These are phyloP conservation scores for Cryptosula pallasiana DNA, from an alignment of 2,888 invertebrate species.

Conservation along the genomic window DNA sequence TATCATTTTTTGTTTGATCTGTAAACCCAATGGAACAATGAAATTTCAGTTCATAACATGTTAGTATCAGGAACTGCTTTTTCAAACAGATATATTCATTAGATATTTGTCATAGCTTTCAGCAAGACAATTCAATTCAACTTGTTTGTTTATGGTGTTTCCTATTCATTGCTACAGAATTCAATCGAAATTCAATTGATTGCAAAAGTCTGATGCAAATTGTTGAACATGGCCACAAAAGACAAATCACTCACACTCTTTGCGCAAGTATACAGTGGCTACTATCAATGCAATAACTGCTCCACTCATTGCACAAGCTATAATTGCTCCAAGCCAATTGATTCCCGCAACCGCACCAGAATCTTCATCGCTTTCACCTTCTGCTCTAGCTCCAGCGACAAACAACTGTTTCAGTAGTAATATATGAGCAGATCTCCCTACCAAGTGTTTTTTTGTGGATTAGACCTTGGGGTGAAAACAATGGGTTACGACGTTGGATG, in stretches of 20 bases:
- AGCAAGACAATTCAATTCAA: neutral
- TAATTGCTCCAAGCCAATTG: neutral
- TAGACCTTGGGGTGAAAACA: too few species aligned
- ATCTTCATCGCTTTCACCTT: neutral
- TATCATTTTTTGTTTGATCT: conserved; percentile 6
- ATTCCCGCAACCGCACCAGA: neutral
- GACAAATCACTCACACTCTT: neutral
- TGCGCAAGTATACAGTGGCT: neutral
- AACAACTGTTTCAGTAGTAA: neutral
- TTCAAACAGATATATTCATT: neutral
- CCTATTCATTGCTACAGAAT: too few species aligned
- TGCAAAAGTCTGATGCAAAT: too few species aligned
- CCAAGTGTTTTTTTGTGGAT: too few species aligned
- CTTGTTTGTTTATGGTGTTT: too few species aligned
- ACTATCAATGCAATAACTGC: neutral
- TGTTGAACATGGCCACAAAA: too few species aligned
- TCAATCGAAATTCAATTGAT: too few species aligned
- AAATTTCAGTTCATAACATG: neutral
- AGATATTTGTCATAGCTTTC: neutral
- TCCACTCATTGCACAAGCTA: neutral
- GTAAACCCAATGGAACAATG: neutral
- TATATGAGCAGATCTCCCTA: too few species aligned
- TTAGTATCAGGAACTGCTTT: neutral
- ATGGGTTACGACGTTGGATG: too few species aligned
- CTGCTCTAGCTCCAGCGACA: neutral